Evolutionary conservation across 2,888 invertebrate genomes (phyloP).

Genomic region (Acholoe squamosa): DNA sequence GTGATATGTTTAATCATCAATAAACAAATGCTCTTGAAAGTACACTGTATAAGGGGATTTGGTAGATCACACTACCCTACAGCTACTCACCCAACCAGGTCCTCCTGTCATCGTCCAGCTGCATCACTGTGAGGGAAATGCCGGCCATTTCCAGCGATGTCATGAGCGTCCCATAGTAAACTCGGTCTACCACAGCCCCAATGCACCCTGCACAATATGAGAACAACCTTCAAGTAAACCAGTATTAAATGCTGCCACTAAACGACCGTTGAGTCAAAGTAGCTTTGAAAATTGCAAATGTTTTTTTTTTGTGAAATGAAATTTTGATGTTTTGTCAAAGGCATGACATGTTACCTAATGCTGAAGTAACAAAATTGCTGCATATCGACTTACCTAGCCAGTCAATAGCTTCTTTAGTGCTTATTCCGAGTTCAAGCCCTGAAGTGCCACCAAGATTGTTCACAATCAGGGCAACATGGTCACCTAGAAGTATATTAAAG

Average conservation of each 20-base stretch:
- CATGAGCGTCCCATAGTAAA: slow-evolving; percentile 87
- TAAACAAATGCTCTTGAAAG: no score
- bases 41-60: no score
- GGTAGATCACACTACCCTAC: no score
- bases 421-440: slow-evolving; percentile 89
- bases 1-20: no score
- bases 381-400: slow-evolving; percentile 88
- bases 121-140: slow-evolving; percentile 88
- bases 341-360: no score
- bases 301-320: no score
- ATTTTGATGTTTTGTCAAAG: no score
- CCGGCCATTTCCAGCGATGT: slow-evolving; percentile 92
- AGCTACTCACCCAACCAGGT: slow-evolving; percentile 65
- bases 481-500: slow-evolving; percentile 71
- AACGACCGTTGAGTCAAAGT: no score
- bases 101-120: slow-evolving; percentile 66
- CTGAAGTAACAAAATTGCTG: no score
- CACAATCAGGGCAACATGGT: slow-evolving; percentile 87
- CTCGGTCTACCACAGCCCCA: slow-evolving; percentile 85
- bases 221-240: background rate
- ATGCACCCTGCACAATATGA: background rate
- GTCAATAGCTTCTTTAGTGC: slow-evolving; percentile 87
- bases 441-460: slow-evolving; percentile 92
- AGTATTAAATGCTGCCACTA: no score
- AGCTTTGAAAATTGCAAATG: no score